Evolutionary conservation across 2,797 vertebrate species (phyloP), one percentile per base, ranked within the genome.

Genomic region (Pseudocheirus occidentalis): DNA sequence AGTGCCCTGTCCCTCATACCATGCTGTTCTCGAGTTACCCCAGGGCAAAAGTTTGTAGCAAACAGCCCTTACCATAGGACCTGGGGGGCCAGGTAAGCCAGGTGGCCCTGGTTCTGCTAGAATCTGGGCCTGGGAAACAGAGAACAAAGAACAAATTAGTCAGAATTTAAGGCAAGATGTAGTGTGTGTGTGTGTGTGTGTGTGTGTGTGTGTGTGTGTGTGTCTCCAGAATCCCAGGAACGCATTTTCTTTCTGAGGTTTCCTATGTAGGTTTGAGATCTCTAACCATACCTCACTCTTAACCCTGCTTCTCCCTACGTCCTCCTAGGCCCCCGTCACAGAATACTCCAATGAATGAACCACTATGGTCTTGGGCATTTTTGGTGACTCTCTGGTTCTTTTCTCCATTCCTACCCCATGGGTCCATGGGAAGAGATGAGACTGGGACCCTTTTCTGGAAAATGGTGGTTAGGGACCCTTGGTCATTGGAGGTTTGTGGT

Each of bases 71-170:
- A 99, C 99, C 57, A 99, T 98, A 90, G 99, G 98, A 91, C 99
- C 99, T 0, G 99, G 99, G 40, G 98, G 99, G 0, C 98, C 99
- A 11, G 98, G 99, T 40, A 98, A 97, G 16, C 99, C 99, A 0
- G 99, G 99, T 21, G 99, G 99, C 27, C 99, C 99, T 0, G 99
- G 99, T 97, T 99, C 99, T 57, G 99, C 99, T 96, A 99, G 99
- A 98, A 99, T 99, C 98, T 99, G 99, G 96, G 99, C 98, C 98
- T 98, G 91, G 95, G 93, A 97, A 98, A 50, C 50, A 40, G 56
- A 55, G n/a, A 90, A 93, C 87, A 97, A 95, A 98, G 21, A 54
- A 62, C 31, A n/a, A 73, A n/a, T 96, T 55, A 94, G 92, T 93
- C 90, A 92, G 73, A 87, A 50, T 87, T 27, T 14, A 87, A 87